Percentiles rank a stretch among this genome's conserved stretches.
These are phyloP conservation scores for Pseudomyrmex gracilis DNA, from an alignment of 1,140 invertebrate species.

Conservation along the genomic window DNA sequence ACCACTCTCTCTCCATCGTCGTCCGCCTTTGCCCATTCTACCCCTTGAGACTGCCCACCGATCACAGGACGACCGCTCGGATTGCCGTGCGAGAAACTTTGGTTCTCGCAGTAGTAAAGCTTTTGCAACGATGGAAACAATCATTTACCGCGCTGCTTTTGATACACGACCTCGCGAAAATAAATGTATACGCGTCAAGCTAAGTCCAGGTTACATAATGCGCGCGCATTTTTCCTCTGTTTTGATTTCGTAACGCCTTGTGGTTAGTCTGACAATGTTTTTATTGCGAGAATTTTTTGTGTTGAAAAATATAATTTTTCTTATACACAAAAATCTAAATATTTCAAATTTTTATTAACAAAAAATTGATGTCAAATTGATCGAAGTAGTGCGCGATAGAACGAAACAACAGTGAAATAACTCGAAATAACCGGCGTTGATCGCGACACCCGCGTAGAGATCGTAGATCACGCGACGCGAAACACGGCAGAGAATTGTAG, in stretches of 20 bases:
- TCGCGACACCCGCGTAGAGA: conserved; percentile 8
- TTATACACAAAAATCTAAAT: neutral
- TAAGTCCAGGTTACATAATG: neutral
- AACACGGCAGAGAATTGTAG: conserved; percentile 16
- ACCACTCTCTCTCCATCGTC: conserved; percentile 4
- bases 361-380: neutral
- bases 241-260: neutral
- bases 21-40: conserved; percentile 10
- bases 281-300: neutral
- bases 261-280: neutral
- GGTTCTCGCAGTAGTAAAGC: conserved; percentile 23
- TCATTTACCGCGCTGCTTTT: conserved; percentile 48
- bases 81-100: conserved; percentile 25
- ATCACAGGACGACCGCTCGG: conserved; percentile 63
- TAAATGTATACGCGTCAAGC: conserved; percentile 20
- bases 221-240: too few relatives aligned
- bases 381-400: neutral
- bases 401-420: neutral
- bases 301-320: neutral
- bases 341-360: neutral
- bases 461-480: conserved; percentile 35
- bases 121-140: conserved; percentile 44
- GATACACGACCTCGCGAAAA: conserved; percentile 26
- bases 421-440: neutral
- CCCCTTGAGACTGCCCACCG: conserved; percentile 58